Base-by-base conservation (phyloP, 2,797 vertebrate genomes). In the Octomys mimax region DNA sequence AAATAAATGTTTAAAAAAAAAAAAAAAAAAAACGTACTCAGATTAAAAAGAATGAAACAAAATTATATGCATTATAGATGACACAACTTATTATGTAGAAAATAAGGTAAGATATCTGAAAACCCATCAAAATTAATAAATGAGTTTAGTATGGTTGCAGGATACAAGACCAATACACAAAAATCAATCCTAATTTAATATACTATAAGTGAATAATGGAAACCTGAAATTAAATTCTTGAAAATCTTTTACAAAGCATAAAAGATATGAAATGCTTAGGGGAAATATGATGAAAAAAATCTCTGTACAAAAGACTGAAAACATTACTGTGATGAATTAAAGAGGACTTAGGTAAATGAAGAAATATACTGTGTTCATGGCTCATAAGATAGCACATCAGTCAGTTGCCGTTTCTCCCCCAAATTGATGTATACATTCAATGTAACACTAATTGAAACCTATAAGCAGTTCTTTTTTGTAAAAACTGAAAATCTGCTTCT, bases 151-250 rank as follows among this genome's bases (percentile, higher is more conserved):
- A 39, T 6, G 24, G 52, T 86, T 89, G 61, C 26, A 57, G 59
- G 42, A 80, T 81, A 89, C 3, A 70, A 82, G 59, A 49, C 21
- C 6, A 52, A 68, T 59, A 80, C 5, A 57, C 6, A 85, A 93
- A 95, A 85, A 61, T 82, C 68, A 64, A 70, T 85, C 52, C 33
- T 57, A 49, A 80, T 89, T 54, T 75, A 62, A 88, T 54, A 52
- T 73, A 8, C 61, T 39, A 1, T 81, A 87, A 91, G 33, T 59
- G 16, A 80, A 86, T 46, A 91, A 79, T 83, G 39, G 18, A 71
- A 90, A 90, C 4, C n/a, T 94, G n/a, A 87, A 95, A 61, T 90
- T 26, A 66, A 78, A 71, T 87, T 52, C 39, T 59, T 36, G 57
- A 78, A 39, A 57, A 62, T 0, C 9, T 87, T 92, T 66, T 79